Conservation (phyloP, 2,888 invertebrate species). For the Cheilosia variabilis region DNA sequence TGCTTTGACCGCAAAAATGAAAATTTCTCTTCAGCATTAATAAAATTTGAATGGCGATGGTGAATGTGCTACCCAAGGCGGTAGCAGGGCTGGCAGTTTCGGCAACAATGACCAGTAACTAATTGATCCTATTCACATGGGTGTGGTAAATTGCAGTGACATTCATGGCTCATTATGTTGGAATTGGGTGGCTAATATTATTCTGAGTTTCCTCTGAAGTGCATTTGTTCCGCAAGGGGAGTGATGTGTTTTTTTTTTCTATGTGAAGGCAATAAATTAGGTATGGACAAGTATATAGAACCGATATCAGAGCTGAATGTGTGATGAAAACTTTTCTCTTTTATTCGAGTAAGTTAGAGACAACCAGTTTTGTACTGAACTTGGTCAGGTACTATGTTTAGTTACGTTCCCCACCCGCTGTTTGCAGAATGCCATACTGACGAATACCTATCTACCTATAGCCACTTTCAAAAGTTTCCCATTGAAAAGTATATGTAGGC, state of each 20-base stretch:
- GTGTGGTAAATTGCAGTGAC: constrained; percentile 73
- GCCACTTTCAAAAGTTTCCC: too few species aligned
- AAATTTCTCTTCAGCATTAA: constrained; percentile 35
- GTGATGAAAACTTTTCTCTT: not conserved
- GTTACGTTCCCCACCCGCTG: too few species aligned
- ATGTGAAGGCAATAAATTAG: not conserved
- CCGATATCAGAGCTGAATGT: too few species aligned
- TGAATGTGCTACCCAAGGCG: constrained; percentile 28
- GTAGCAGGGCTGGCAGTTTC: constrained; percentile 34
- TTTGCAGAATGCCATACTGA: too few species aligned
- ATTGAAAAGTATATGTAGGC: not conserved
- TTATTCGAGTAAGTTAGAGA: too few species aligned
- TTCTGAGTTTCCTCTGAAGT: constrained; percentile 60
- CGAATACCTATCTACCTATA: too few species aligned
- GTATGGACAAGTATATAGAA: too few species aligned
- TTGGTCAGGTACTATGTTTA: too few species aligned
- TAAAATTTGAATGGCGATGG: constrained; percentile 31
- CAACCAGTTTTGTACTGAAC: too few species aligned
- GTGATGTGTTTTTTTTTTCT: constrained; percentile 4
- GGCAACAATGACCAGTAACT: constrained; percentile 65
- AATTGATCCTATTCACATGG: constrained; percentile 71
- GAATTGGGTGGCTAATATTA: constrained; percentile 68
- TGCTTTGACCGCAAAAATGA: constrained; percentile 71
- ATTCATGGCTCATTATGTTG: constrained; percentile 68
- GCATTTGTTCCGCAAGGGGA: constrained; percentile 69